phyloP scores from a whole-genome alignment of 1,140 invertebrate genomes.

The Zophobas morio region DNA sequence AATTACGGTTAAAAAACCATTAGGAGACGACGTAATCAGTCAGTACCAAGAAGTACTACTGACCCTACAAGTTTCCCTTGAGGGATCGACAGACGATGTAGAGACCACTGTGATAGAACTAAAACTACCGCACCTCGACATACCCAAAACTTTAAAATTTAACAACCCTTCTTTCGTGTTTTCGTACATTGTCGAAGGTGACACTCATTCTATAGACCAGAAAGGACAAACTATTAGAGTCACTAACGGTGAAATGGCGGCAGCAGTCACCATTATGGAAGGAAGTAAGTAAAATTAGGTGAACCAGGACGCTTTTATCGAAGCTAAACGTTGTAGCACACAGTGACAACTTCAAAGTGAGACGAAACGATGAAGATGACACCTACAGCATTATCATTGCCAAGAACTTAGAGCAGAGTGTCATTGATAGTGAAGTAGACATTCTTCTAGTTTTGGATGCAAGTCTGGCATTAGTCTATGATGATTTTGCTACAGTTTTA shows the following conservation, averaged over 20 bases:
- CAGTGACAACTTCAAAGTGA: background rate
- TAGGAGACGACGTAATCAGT: constrained; percentile 2
- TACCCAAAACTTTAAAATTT: constrained; percentile 2
- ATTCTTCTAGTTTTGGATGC: constrained; percentile 8
- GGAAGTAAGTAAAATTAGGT: constrained; percentile 4
- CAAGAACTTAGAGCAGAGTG: background rate
- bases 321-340: background rate
- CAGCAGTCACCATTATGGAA: background rate
- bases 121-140: constrained; percentile 3
- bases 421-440: background rate
- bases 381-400: background rate
- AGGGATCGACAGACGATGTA: background rate
- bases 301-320: background rate
- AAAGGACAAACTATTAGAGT: background rate
- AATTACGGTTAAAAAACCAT: background rate
- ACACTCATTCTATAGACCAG: background rate
- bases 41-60: constrained; percentile 6
- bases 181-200: background rate
- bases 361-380: background rate
- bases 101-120: background rate
- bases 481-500: constrained; percentile 14
- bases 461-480: background rate
- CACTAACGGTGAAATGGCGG: background rate
- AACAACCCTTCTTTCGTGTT: constrained; percentile 4
- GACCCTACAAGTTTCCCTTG: constrained; percentile 3